phyloP scores from a whole-genome alignment of 2,113 vertebrate species.

The Coreoperca whiteheadi region DNA sequence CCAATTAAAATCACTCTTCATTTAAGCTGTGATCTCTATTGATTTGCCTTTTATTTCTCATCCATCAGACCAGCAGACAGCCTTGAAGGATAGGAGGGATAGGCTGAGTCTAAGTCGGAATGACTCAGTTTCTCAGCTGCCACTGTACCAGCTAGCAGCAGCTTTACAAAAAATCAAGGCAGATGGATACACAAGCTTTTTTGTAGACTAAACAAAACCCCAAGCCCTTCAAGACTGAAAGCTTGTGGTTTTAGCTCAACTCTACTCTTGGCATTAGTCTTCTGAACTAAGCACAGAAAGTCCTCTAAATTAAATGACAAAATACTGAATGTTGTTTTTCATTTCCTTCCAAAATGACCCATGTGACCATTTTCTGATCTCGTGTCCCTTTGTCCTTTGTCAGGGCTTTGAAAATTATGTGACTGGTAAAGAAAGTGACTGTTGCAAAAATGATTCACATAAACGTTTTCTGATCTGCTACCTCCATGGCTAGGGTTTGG shows the following conservation, averaged over 20 bases:
- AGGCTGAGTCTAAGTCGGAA: conserved; percentile 60
- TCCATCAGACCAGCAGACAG: conserved; percentile 73
- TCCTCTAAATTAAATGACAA: neutral
- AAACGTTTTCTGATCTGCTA: neutral
- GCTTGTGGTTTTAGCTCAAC: neutral
- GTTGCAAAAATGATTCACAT: neutral
- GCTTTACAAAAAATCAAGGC: conserved; percentile 46
- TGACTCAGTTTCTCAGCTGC: conserved; percentile 41
- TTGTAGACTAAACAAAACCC: conserved; percentile 31
- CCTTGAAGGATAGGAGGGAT: conserved; percentile 46
- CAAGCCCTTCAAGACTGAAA: neutral
- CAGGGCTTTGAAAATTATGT: neutral
- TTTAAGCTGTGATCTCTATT: conserved; percentile 85
- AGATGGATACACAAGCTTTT: conserved; percentile 30
- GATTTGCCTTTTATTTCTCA: conserved; percentile 81
- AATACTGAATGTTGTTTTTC: neutral
- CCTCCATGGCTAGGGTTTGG: neutral
- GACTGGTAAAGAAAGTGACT: neutral
- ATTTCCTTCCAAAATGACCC: neutral
- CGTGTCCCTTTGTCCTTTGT: no score
- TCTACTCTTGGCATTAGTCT: neutral
- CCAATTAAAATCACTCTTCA: conserved; percentile 86
- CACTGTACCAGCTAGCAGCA: conserved; percentile 21
- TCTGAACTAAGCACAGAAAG: neutral
- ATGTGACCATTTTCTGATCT: neutral